Base-by-base conservation (phyloP, 2,113 vertebrate species). In the Gambusia holbrooki region DNA sequence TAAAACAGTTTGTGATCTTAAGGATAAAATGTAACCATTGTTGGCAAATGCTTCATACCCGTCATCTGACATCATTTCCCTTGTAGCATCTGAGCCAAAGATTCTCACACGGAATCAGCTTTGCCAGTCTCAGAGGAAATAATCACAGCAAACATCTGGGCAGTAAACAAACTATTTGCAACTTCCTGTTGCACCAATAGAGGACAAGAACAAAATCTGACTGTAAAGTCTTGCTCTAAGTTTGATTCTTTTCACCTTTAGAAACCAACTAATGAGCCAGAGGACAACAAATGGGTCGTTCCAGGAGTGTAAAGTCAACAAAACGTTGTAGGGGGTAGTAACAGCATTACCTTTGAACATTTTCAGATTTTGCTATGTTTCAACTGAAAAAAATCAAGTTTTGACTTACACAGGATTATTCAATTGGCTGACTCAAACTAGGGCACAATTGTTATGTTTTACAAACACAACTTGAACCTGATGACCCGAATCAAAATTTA, bases 91-190 rank as follows among this genome's bases (percentile, higher is more conserved):
- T 13, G 37, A 71, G 51, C 35, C 33, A 69, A 45, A 5, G 19
- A 73, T 25, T 29, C 66, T 74, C 25, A 3, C 37, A 30, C 42
- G 32, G 32, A 63, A 66, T 2, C 7, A n/a, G 19, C 73, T 19
- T 68, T 33, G 77, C 32, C 66, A 60, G 60, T 76, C 76, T 76
- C 66, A 78, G 33, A 81, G 88, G 85, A 85, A 82, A 80, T 66
- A 68, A 82, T 87, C 78, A 51, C 45, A 85, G n/a, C 25, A n/a
- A 58, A 48, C 48, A 1, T 45, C 25, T 69, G 28, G 5, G 42
- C 14, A 40, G 35, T 87, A 89, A 85, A 87, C 79, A 89, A 85
- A 73, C n/a, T 25, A 35, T 80, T 76, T 73, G 71, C 13, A 35
- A 73, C 72, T 89, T 87, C 88, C 83, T 84, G 81, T 42, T 32